Evolutionary conservation across 1,140 invertebrate genomes (phyloP), one percentile per base, ranked within the genome.

Genomic region (Temnothorax nylanderi): DNA sequence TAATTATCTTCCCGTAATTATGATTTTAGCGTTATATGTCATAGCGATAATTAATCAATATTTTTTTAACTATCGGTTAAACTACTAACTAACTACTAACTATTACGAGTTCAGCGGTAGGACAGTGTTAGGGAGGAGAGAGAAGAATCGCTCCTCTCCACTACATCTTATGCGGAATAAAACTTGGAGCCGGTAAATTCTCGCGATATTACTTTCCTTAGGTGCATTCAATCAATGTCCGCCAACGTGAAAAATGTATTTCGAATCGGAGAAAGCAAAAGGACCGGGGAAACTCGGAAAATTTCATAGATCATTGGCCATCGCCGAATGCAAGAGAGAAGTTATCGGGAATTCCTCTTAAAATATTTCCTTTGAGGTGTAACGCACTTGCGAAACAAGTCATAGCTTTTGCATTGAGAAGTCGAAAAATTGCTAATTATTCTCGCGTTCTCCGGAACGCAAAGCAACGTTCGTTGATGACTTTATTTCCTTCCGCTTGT

Each of bases 231-330:
- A 89, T 89, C 88, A 89, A 88, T 41, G 87, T 89, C 80, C 74
- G 87, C 32, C 80, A 77, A 16, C 18, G 44, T 89, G 80, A 88
- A 88, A 89, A 88, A 89, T 89, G 64, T 89, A 85, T 88, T 85
- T 89, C 54, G 72, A 89, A 86, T 85, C 69, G 78, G 26, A 74
- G 77, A 64, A 85, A 69, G 82, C 49, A 76, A 86, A 72, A n/a
- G 69, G 47, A 60, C 37, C 41, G 8, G 37, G 37, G 32, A 37
- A 65, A 72, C 13, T 69, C 32, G 58, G 65, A 69, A 86, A 89
- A 86, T 88, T 77, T 88, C 41, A 65, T 64, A 62, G 67, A 87
- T 81, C 32, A 78, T 87, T 74, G 67, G 58, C 64, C 51, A 87
- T 80, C 47, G 64, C 5, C 69, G 69, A 84, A 47, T 60, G 80